Evolutionary conservation across 2,113 vertebrate species (phyloP).

Genomic region (Pelvicachromis taeniatus): DNA sequence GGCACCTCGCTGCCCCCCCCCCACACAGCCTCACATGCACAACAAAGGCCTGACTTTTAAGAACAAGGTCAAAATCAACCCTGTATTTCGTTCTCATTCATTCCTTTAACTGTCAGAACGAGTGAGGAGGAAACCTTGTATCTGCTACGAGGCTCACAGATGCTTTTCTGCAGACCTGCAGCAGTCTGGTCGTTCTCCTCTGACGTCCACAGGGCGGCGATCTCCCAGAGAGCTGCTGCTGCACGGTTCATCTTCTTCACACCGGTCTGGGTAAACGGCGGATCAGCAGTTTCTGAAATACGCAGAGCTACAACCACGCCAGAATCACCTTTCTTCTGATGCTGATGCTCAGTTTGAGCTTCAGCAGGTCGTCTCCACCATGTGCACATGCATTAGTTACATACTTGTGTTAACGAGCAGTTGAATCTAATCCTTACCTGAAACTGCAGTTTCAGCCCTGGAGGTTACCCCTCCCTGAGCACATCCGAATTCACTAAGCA

Average conservation of each 20-base stretch:
- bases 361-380: not conserved
- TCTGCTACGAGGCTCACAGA: not conserved
- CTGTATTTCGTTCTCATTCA: not conserved
- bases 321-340: not conserved
- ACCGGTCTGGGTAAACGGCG: not conserved
- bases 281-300: not conserved
- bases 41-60: not conserved
- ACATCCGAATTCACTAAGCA: not conserved
- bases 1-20: not conserved
- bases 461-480: not conserved
- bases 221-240: not conserved
- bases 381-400: not conserved
- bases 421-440: not conserved
- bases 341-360: not conserved
- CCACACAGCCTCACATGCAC: not conserved
- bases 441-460: not conserved
- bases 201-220: accelerated
- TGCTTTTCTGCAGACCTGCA: not conserved
- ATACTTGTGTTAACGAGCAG: not conserved
- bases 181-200: not conserved
- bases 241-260: not conserved
- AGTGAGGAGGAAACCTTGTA: not conserved
- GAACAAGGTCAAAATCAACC: not conserved
- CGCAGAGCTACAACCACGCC: not conserved
- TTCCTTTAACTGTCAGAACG: not conserved